These are phyloP conservation scores for Charaxes varanes DNA, from an alignment of 1,140 invertebrate species.

Conservation along the genomic window DNA sequence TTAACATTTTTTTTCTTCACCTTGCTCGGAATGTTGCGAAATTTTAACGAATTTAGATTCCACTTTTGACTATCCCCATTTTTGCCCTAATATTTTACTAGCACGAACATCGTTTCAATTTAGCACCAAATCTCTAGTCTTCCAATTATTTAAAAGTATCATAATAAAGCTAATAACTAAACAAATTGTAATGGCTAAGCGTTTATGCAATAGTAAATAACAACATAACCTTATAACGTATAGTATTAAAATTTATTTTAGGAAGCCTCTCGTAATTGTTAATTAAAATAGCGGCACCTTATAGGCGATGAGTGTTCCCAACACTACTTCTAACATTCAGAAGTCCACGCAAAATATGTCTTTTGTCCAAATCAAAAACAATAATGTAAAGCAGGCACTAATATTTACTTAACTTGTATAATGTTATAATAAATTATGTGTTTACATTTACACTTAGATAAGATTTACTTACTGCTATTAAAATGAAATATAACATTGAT, in stretches of 20 bases:
- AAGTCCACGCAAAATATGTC: conserved; percentile 67
- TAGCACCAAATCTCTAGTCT: conserved; percentile 72
- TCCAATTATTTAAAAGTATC: conserved; percentile 65
- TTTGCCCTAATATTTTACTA: conserved; percentile 46
- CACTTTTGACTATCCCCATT: conserved; percentile 28
- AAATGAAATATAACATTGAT: conserved; percentile 54
- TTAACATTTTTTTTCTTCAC: conserved; percentile 53
- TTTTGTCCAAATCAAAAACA: conserved; percentile 58
- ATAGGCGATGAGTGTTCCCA: conserved; percentile 49
- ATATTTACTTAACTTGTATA: conserved; percentile 64
- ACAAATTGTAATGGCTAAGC: conserved; percentile 67
- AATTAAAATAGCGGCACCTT: conserved; percentile 40
- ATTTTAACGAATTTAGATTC: conserved; percentile 47
- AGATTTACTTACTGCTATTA: conserved; percentile 57
- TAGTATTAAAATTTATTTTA: conserved; percentile 61
- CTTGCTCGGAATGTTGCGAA: conserved; percentile 65
- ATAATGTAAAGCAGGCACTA: conserved; percentile 69
- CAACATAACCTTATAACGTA: conserved; percentile 68
- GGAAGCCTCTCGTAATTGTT: conserved; percentile 66
- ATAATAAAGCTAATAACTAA: conserved; percentile 68
- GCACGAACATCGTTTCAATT: conserved; percentile 61
- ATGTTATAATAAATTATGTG: conserved; percentile 70
- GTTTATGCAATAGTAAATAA: conserved; percentile 70
- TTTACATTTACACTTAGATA: conserved; percentile 58
- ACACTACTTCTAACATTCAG: conserved; percentile 46